Base-by-base conservation (phyloP, 1,140 invertebrate genomes). In the Brachionus asplanchnoidis region DNA sequence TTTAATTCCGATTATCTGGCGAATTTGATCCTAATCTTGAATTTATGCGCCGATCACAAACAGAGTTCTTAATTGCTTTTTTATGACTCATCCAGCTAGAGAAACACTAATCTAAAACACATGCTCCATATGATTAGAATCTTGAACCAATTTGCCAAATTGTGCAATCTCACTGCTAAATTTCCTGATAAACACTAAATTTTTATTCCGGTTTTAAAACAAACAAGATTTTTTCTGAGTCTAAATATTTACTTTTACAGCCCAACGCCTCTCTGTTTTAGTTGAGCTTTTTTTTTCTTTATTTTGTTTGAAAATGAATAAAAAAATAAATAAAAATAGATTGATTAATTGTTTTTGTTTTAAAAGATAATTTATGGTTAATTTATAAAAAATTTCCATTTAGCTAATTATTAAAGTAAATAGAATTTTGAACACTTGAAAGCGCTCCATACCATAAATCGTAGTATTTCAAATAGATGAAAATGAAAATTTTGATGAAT, bases 1-100 rank as follows among this genome's bases (percentile, higher is more conserved):
- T 40, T 32, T n/a, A 73, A 73, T 40, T 20, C 17, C 68, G 68
- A 73, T 73, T 73, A 73, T 73, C 68, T 73, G 28, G 68, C 23
- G 68, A 17, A 73, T 73, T 73, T 40, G 42, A 73, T 73, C 68
- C 23, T 14, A 20, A 73, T n/a, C 17, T 42, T 73, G 12, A 40
- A 40, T 73, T 42, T 20, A 40, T 40, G 66, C 26, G 66, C 66
- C 4, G 68, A 73, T 73, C 36, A 23, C 36, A 73, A 40, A 42
- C 68, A 7, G 12, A 44, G 44, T 14, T 40, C 23, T 68, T 68
- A 68, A 68, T 68, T 68, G 32, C 66, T 68, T 40, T 68, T 68
- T 68, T 68, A 68, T 68, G 26, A 40, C 66, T 68, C 32, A 36
- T 40, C 32, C 14, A 68, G 23, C 12, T 68, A n/a, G 12, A 68